Base-by-base conservation (phyloP, 2,797 vertebrate genomes). In the Esox masquinongy region DNA sequence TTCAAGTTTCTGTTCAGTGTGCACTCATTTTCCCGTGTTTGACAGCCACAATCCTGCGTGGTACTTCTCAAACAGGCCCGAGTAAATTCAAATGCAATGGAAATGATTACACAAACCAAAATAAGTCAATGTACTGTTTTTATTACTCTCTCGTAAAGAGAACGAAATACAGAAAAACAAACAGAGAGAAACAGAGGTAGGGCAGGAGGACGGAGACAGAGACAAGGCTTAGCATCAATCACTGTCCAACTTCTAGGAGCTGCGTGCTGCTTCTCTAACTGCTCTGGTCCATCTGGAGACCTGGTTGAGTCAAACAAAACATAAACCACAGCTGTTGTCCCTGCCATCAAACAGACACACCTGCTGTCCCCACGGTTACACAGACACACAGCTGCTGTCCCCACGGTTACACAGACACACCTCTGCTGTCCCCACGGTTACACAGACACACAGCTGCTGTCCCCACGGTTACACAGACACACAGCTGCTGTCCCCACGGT, bases 181-280 rank as follows among this genome's bases (percentile, higher is more conserved):
- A 79, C 71, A 79, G 80, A 50, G 43, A 70, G 77, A 76, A 77
- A 79, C 73, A 85, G 80, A 81, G 78, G 79, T 31, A 31, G 29
- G 81, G 67, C 17, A 74, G 63, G 76, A 31, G 73, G 73, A 85
- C 81, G 83, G 81, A 84, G 78, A 75, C 31, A 80, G 77, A 75
- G 70, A 68, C 59, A 47, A 26, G 24, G 56, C 26, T 69, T 19
- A 53, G 5, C 50, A n/a, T 53, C 17, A 53, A 19, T 53, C 17
- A n/a, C 5, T 19, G 17, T 53, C 50, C 19, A 53, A 19, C 17
- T 53, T 19, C 50, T n/a, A 19, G 19, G 50, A 1, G 17, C 50
- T 53, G 50, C 17, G 19, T 53, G 50, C 50, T 53, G 50, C 16
- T 19, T 53, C 50, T 53, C 16, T 19, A 19, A 19, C 17, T 53